Evolutionary conservation across 2,888 invertebrate species (phyloP), one percentile per base, ranked within the genome.

Genomic region (Andrena haemorrhoa): DNA sequence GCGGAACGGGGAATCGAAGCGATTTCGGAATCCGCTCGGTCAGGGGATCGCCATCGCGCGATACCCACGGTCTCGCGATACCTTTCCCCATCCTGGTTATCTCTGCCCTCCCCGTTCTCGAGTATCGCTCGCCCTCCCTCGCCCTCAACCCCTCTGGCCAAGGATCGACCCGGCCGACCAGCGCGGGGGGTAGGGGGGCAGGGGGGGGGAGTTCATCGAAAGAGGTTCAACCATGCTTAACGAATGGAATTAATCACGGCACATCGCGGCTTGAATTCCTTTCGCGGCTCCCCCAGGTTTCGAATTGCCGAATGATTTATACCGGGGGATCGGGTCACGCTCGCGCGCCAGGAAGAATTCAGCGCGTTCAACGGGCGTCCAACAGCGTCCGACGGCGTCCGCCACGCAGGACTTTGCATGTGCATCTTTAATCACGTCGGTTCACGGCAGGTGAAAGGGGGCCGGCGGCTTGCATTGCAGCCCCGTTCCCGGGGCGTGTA

Each of bases 351-450:
- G 73, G 77, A 83, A 63, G 75, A 72, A 75, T 84, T 82, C 75
- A 64, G 41, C 75, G 68, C 73, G 77, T 1, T 41, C 41, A 41
- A 41, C 41, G 41, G 41, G 41, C 41, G 41, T 41, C 41, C 41
- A 41, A 16, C 41, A 5, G 41, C 41, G 41, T 41, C 41, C 41
- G 1, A 16, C 41, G 41, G 41, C 71, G 68, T 29, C 61, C n/a
- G 61, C 75, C 79, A 60, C 72, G 72, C 73, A 83, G 77, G 53
- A 86, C 74, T 82, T 85, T 76, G 85, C 74, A 65, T 79, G 84
- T 86, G 77, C 83, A 87, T 88, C 73, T 88, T 88, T 86, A 88
- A 88, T 86, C 86, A 77, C 60, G 51, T 29, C 65, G 79, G 80
- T 83, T 85, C 78, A 86, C 70, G 78, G 81, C 75, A 80, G 65